Evolutionary conservation across 2,797 vertebrate genomes (phyloP), one percentile per base, ranked within the genome.

Genomic region (Sebastiscus tertius): DNA sequence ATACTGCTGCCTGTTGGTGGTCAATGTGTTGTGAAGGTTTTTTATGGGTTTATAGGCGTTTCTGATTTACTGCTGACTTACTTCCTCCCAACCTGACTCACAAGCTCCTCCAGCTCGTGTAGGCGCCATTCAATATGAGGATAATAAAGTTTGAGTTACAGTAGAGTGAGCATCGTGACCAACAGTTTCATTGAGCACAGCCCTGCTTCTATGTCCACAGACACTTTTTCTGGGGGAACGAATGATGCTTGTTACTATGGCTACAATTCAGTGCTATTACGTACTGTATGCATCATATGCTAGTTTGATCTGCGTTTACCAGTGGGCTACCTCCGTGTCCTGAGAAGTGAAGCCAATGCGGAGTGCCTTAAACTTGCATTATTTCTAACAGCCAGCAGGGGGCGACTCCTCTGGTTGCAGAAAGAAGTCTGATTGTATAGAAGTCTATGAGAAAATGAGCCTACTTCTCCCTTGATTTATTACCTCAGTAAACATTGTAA

Each of bases 71-170:
- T 62, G 68, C 62, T 13, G 7, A 58, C 39, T 13, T 6, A 58
- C 39, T 77, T 82, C 75, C 68, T 79, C 70, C 33, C 24, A 63
- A 24, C 12, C 9, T 83, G 75, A 81, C 61, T 82, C 74, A 78
- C 26, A 42, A 34, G 49, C 68, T 83, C 74, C 24, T 62, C 49
- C 59, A 29, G n/a, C 26, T 36, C 20, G n/a, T 27, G 56, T 54
- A 65, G 75, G 58, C 16, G 24, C 55, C 31, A 31, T 72, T 76
- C 31, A 65, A n/a, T 64, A n/a, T 54, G 33, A 34, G 31, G 16
- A 52, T 27, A 72, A 72, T 10, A 54, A 31, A 71, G 36, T 58
- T 64, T 74, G 31, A 68, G 31, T 72, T 68, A 49, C 58, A 79
- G 26, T 52, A 6, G 6, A 33, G 60, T 29, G 10, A 42, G 14